A percentile compares a stretch with the other conserved stretches of the same genome.
These are phyloP conservation scores for Mustelus asterias DNA, from an alignment of 2,113 vertebrate genomes.

Conservation along the genomic window DNA sequence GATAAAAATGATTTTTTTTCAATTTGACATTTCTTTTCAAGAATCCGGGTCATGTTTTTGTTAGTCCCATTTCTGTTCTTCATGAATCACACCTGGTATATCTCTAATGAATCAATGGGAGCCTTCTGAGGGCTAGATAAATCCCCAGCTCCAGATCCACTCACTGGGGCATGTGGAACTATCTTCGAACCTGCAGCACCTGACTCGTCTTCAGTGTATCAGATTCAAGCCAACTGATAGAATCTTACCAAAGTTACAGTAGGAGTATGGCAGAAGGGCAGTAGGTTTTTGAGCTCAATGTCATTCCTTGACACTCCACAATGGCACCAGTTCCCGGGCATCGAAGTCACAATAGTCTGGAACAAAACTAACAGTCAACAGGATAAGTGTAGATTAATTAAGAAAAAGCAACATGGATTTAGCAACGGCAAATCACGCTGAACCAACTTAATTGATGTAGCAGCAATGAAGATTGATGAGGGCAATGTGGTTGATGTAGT, in stretches of 20 bases:
- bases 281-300: background rate
- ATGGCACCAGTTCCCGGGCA: no score
- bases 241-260: background rate
- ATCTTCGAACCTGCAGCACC: no score
- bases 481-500: no score
- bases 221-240: background rate
- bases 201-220: background rate
- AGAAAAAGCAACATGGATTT: no score
- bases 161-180: background rate
- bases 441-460: no score
- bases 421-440: no score
- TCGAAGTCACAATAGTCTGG: no score
- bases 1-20: background rate
- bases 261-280: no score
- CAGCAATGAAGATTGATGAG: no score
- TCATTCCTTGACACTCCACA: no score
- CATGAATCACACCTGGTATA: background rate
- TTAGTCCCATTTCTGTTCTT: background rate
- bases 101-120: background rate
- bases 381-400: no score
- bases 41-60: background rate
- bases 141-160: background rate
- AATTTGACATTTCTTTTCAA: background rate
- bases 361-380: no score
- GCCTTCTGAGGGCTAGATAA: background rate